Conservation (phyloP, 2,797 vertebrate genomes). For the Poliocrania exsul region DNA sequence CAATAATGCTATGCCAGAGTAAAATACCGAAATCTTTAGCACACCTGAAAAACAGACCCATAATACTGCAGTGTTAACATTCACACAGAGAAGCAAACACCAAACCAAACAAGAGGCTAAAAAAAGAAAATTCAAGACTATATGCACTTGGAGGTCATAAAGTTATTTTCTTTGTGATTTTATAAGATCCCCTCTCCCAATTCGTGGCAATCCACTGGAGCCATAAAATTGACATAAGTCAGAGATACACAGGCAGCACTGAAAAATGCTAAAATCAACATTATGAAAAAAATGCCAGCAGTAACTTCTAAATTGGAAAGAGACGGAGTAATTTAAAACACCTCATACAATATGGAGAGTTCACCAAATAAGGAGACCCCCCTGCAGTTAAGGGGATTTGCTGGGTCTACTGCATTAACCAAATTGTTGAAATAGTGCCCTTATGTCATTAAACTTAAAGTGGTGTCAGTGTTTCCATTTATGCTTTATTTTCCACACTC, state of each 20-base stretch:
- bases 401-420: background rate
- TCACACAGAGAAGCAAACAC: background rate
- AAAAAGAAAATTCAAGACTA: background rate
- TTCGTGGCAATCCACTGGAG: background rate
- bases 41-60: background rate
- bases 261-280: background rate
- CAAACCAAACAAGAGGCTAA: background rate
- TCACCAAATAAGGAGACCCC: background rate
- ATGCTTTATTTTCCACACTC: background rate
- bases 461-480: background rate
- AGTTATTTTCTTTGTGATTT: background rate
- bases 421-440: background rate
- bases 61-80: background rate
- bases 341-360: background rate
- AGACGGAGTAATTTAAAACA: background rate
- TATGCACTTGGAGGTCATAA: background rate
- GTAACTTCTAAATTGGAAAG: background rate
- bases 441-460: background rate
- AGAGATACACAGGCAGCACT: background rate
- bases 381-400: background rate
- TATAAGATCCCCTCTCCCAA: background rate
- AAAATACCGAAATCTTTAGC: background rate
- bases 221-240: constrained; percentile 8
- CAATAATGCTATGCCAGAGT: background rate
- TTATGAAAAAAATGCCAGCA: background rate